Evolutionary conservation across 2,888 invertebrate genomes (phyloP), one percentile per base, ranked within the genome.

Genomic region (Acanthococcus lagerstroemiae): DNA sequence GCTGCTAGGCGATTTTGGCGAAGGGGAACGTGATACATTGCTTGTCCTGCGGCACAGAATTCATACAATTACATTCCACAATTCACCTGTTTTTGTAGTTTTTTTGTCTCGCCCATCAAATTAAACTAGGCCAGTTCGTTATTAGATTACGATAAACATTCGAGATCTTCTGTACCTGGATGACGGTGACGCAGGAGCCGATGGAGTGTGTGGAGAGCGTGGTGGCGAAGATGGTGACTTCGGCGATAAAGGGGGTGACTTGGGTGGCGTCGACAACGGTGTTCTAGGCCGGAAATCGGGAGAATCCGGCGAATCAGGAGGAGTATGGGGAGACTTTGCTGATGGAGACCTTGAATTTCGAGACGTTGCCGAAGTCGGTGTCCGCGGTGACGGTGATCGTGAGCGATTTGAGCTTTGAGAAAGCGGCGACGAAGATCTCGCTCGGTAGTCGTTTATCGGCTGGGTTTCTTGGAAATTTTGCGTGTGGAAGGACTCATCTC

Each of bases 191-290:
- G 37, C 37, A n/a, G 37, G 37, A 15, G 52, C 21, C 24, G 19
- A 12, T 5, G 52, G 52, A 15, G 52, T 22, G 5, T 22, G 17
- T 22, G 52, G 52, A 4, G 52, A 52, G 22, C 22, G 19, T 52
- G 52, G 22, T 1, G 22, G 52, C 24, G 60, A 46, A 26, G 1
- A 48, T 7, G 63, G 63, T 17, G 63, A 63, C 26, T 54, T 52
- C 1, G 63, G 63, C 2, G 63, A 21, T 22, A 1, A 21, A 1
- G 63, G 50, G 2, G 60, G 60, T 12, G 60, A 60, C 21, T 50
- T 46, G 0, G 60, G 60, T 3, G 60, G 60, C 12, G 60, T 60
- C 15, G 60, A 60, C 19, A 60, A 17, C 4, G 60, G 60, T 19
- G 60, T 60, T 54, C 52, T 27, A 5, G 54, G 54, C 22, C 24